Evolutionary conservation across 2,113 vertebrate species (phyloP), one percentile per base, ranked within the genome.

Genomic region (Chionodraco myersi): DNA sequence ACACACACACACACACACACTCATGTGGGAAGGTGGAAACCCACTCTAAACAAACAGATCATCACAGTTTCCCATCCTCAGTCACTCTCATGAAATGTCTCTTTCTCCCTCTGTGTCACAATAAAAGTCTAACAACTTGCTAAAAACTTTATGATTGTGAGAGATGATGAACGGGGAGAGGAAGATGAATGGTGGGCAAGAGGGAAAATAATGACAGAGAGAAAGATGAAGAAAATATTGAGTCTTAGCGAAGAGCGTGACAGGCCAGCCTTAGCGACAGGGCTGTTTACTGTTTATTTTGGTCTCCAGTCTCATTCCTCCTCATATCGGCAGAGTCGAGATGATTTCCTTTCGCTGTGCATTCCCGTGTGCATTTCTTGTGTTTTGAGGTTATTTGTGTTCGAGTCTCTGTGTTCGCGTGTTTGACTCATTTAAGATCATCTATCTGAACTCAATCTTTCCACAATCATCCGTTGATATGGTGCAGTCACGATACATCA

Each of bases 251-350:
- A 21, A 77, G 41, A 78, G 68, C 45, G 56, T 11, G 76, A 86
- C 77, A 66, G 80, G 58, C 48, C 12, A 51, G 89, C 69, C 80
- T 79, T 64, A 72, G 85, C 52, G 77, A 91, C 84, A 75, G 68
- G 66, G 10, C 76, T 86, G 85, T 86, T 82, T 86, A 80, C 82
- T 84, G 85, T 90, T 89, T 89, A 80, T 88, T 88, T 85, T 88
- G 58, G 56, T 88, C 82, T 79, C 86, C 18, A 30, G 72, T 82
- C 86, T 90, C 82, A 79, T 89, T 83, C 82, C 77, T 87, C 85
- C 52, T 87, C 78, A 86, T 91, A 77, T 82, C 82, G 86, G 79
- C 80, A 82, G 75, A 88, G 79, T 62, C 10, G 23, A 83, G 70
- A 89, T 76, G 65, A 86, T 85, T 91, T 87, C 75, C 65, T 77